Percentiles rank a stretch among this genome's conserved stretches.
These are phyloP conservation scores for Aplysia californica DNA, from an alignment of 1,140 invertebrate genomes.

Conservation along the genomic window DNA sequence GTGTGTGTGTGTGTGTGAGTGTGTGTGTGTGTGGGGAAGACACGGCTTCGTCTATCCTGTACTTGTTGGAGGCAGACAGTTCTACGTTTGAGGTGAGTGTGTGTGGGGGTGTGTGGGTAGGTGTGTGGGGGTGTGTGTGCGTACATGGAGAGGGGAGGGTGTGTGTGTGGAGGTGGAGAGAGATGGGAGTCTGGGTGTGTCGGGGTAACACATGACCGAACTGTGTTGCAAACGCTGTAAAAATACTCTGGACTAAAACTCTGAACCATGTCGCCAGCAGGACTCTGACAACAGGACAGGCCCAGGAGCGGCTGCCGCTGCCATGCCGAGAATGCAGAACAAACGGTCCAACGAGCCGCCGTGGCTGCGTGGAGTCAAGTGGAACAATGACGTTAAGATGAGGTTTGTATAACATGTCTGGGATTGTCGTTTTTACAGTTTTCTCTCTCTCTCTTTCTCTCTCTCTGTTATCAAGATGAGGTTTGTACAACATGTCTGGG, in stretches of 20 bases:
- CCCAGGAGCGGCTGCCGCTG: not conserved
- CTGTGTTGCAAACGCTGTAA: too few relatives aligned
- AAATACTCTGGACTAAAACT: too few relatives aligned
- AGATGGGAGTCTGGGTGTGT: too few relatives aligned
- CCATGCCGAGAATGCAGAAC: not conserved
- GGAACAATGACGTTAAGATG: conserved; percentile 38
- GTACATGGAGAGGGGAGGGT: too few relatives aligned
- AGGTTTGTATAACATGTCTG: conserved; percentile 14
- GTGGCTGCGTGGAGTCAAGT: conserved; percentile 41
- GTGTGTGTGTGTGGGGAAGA: too few relatives aligned
- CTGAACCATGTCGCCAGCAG: too few relatives aligned
- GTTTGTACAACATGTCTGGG: not conserved
- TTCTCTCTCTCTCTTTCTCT: not conserved
- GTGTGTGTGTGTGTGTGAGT: too few relatives aligned
- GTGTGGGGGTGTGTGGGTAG: not conserved
- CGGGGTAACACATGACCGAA: too few relatives aligned
- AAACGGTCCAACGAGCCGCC: conserved; percentile 35
- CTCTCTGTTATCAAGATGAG: conserved; percentile 26
- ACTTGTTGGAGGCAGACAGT: conserved; percentile 38
- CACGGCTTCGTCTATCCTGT: conserved; percentile 46
- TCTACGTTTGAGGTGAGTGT: conserved; percentile 27
- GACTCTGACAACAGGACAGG: conserved; percentile 27
- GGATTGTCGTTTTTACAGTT: not conserved
- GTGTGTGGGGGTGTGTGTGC: too few relatives aligned
- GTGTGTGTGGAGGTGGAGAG: too few relatives aligned